Percentiles rank a stretch among this genome's conserved stretches.
Evolutionary conservation across 1,140 invertebrate genomes (phyloP).

Genomic region (Lycorma delicatula): DNA sequence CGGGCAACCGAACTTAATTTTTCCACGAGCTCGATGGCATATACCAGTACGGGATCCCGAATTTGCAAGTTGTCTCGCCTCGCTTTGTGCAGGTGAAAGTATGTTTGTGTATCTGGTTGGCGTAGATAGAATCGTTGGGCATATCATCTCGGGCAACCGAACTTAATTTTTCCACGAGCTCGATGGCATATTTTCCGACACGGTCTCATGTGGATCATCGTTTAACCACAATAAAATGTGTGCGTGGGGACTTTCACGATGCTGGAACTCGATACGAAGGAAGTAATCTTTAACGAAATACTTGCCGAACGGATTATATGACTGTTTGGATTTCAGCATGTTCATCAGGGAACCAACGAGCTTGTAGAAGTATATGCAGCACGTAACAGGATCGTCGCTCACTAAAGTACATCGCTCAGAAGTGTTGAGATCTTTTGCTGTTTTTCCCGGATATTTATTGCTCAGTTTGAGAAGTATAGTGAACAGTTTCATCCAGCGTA

Average conservation of each 20-base stretch:
- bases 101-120: slow-evolving; percentile 35
- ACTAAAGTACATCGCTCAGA: slow-evolving; percentile 3
- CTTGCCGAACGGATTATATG: slow-evolving; percentile 27
- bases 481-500: slow-evolving; percentile 3
- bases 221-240: slow-evolving; percentile 34
- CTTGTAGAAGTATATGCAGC: slow-evolving; percentile 11
- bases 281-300: slow-evolving; percentile 31
- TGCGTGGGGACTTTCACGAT: slow-evolving; percentile 34
- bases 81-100: slow-evolving; percentile 35
- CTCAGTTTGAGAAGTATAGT: slow-evolving; percentile 1
- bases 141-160: slow-evolving; percentile 27
- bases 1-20: slow-evolving; percentile 29
- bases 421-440: not conserved
- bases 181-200: slow-evolving; percentile 34
- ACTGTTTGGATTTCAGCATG: slow-evolving; percentile 12
- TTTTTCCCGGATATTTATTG: slow-evolving; percentile 7
- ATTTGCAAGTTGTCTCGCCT: slow-evolving; percentile 34
- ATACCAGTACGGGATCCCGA: slow-evolving; percentile 26
- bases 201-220: slow-evolving; percentile 30
- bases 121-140: slow-evolving; percentile 25
- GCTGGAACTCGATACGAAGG: slow-evolving; percentile 35
- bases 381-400: slow-evolving; percentile 11
- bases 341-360: slow-evolving; percentile 4
- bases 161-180: slow-evolving; percentile 30
- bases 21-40: slow-evolving; percentile 30